Evolutionary conservation across 2,797 vertebrate species (phyloP), one percentile per base, ranked within the genome.

Genomic region (Bradypodion ventrale): DNA sequence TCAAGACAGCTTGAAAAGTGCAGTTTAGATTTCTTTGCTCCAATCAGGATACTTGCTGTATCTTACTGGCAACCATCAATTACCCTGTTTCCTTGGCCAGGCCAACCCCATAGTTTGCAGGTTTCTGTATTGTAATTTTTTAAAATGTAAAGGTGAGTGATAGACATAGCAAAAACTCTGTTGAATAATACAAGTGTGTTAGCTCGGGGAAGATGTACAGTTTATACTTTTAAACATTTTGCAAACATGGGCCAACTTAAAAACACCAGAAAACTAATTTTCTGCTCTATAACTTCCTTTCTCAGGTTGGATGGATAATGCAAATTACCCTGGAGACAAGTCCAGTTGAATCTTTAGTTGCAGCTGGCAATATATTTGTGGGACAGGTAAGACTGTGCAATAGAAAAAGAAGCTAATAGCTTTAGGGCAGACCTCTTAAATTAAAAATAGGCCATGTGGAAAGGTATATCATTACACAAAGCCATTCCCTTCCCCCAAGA

Each of bases 341-440:
- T 92, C 96, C 97, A 56, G 76, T 95, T 63, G 97, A 98, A 90
- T 98, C 97, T 72, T 87, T 97, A 80, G 97, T 96, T 91, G 97
- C 97, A 92, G 97, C 97, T 0, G 97, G 97, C 88, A 98, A 97
- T 89, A 96, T 98, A 94, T 98, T 98, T 91, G 90, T 98, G 56
- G 97, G 97, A 87, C 96, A 96, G 92, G 97, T 98, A 91, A 94
- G 95, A 19, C 88, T 80, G 3, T 9, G 83, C 25, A 40, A 72
- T 3, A 73, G 10, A 82, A 81, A 92, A 89, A 29, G 0, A 2
- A 56, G 2, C 10, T 75, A 15, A 32, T 42, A 42, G 21, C 13
- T 4, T 40, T 75, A 49, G 23, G 10, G 1, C 77, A 75, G 15
- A 4, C 37, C 25, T 27, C 23, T 82, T 73, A 32, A 42, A 74